Evolutionary conservation across 2,113 vertebrate species (phyloP), one percentile per base, ranked within the genome.

Genomic region (Columba janthina): DNA sequence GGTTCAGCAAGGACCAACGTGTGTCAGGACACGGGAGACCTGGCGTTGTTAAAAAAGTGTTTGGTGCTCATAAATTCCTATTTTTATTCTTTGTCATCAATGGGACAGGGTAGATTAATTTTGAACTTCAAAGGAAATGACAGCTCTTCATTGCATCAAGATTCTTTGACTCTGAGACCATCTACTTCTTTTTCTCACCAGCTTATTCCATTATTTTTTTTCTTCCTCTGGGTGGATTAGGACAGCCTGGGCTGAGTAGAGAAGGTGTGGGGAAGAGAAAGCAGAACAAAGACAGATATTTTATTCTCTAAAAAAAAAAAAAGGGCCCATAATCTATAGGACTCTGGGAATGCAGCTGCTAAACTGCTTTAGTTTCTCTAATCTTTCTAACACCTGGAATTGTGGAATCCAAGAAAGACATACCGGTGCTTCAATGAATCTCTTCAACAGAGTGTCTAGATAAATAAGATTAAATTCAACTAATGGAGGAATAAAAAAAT

Each of bases 391-490:
- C 21, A 77, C 71, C 82, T 74, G 38, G 24, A 77, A 40, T 7
- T 88, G 60, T 31, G 67, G 90, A 92, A 88, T 62, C 46, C 29
- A 48, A 51, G 58, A 66, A 69, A 76, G 46, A 60, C 29, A 56
- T 13, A 69, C 17, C 36, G 58, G 14, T 83, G 25, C 46, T 88
- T 85, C 65, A 85, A 83, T 36, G 86, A 72, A 53, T 73, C 51
- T 83, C 26, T 54, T 88, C 78, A 83, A 56, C 2, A 51, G 54
- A 32, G 9, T 62, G 40, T 87, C 42, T 80, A 82, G 91, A 76
- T 22, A 91, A 58, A 50, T 65, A 58, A 76, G 64, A 40, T 83
- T 94, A 94, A 90, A 93, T 95, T 86, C 72, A 94, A 15, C 44
- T 82, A 90, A 93, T 69, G 69, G 42, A 75, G 19, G 25, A 18